These are phyloP conservation scores for Prenolepis imparis DNA, from an alignment of 2,888 invertebrate genomes.

Conservation along the genomic window DNA sequence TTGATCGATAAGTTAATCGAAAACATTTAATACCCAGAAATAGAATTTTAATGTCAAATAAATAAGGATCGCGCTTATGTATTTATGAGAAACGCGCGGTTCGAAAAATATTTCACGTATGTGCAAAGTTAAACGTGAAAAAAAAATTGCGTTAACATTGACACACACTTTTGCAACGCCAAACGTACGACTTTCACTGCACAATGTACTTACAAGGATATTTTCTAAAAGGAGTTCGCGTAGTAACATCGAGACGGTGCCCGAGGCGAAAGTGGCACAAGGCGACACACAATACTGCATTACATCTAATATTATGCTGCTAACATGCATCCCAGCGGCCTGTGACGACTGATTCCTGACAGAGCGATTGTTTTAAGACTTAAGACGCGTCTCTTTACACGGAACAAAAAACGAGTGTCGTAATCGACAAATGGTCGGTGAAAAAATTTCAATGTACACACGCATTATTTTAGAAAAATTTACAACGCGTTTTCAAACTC, in stretches of 20 bases:
- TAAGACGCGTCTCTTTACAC: not conserved
- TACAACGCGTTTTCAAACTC: not conserved
- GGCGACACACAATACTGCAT: conserved; percentile 62
- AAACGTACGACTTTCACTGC: conserved; percentile 26
- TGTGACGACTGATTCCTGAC: conserved; percentile 57
- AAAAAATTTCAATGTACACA: not conserved
- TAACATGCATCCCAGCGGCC: conserved; percentile 37
- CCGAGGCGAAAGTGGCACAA: conserved; percentile 69
- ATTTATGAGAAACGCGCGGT: not conserved
- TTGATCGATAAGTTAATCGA: not conserved
- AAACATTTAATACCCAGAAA: not conserved
- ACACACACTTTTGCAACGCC: not conserved
- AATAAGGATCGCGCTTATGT: not conserved
- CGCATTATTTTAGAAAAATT: not conserved
- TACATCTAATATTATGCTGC: conserved; percentile 25
- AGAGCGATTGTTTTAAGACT: conserved; percentile 10
- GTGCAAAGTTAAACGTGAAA: not conserved
- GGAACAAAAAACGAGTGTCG: not conserved
- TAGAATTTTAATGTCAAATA: not conserved
- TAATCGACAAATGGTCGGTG: not conserved
- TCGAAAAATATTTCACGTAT: not conserved
- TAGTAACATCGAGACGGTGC: conserved; percentile 39
- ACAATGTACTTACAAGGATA: conserved; percentile 53
- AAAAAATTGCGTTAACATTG: conserved; percentile 17
- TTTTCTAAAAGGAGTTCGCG: conserved; percentile 37